Evolutionary conservation across 2,888 invertebrate genomes (phyloP).

Genomic region (Tenthredo notha): DNA sequence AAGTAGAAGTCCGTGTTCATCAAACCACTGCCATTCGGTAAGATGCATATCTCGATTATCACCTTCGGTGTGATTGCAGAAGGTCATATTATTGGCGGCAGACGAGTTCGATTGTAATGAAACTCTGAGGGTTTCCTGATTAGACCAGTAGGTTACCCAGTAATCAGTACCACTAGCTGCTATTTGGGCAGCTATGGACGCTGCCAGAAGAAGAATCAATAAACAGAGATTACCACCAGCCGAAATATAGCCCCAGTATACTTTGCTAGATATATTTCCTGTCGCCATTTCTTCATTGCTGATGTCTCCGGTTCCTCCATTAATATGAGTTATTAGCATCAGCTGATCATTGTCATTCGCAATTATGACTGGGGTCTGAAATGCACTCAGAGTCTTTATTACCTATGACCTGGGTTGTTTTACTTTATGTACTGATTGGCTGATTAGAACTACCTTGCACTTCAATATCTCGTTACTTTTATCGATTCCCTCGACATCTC

Average conservation of each 20-base stretch:
- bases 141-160: constrained; percentile 86
- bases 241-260: constrained; percentile 78
- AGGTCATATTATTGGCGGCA: constrained; percentile 34
- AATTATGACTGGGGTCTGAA: neutral
- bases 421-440: neutral
- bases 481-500: constrained; percentile 43
- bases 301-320: neutral
- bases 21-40: constrained; percentile 50
- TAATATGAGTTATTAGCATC: neutral
- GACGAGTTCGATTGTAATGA: constrained; percentile 48
- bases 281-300: constrained; percentile 55
- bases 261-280: constrained; percentile 75
- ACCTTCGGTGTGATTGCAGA: neutral
- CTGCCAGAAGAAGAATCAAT: constrained; percentile 79
- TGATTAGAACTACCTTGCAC: neutral
- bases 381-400: neutral
- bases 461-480: neutral
- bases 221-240: constrained; percentile 81
- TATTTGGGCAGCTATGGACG: constrained; percentile 77
- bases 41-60: neutral
- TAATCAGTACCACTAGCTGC: constrained; percentile 86
- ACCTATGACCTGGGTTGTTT: too few relatives aligned
- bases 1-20: constrained; percentile 65
- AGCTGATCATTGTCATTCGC: neutral
- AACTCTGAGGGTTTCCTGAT: constrained; percentile 62